Evolutionary conservation across 2,888 invertebrate species (phyloP).

Genomic region (Yponomeuta evonymella): DNA sequence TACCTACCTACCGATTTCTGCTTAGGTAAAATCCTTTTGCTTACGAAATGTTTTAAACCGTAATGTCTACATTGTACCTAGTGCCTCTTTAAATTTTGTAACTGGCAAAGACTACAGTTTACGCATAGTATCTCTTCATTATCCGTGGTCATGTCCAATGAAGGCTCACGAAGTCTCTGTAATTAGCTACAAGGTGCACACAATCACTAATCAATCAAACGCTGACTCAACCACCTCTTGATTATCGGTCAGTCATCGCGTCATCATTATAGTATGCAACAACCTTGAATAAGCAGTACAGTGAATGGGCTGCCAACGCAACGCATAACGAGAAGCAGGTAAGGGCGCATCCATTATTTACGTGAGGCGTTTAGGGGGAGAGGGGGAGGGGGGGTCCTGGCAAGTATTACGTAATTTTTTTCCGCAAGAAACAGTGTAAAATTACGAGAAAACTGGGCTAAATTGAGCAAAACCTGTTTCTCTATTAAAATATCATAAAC

Average conservation of each 20-base stretch:
- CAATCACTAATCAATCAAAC: slow-evolving; percentile 66
- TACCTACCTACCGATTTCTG: no score
- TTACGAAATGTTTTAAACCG: no score
- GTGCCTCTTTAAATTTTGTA: background rate
- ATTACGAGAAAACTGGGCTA: no score
- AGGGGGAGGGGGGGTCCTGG: no score
- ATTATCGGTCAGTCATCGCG: slow-evolving; percentile 32
- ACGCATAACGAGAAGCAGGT: background rate
- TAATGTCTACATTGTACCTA: no score
- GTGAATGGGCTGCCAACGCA: background rate
- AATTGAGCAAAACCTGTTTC: no score
- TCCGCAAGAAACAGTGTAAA: no score
- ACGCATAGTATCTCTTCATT: background rate
- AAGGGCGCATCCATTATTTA: no score
- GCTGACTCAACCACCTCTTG: slow-evolving; percentile 46
- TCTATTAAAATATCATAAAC: no score
- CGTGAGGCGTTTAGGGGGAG: no score
- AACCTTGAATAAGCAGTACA: background rate
- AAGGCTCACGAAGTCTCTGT: background rate
- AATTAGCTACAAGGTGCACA: slow-evolving; percentile 21
- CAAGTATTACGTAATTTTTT: no score
- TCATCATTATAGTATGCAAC: background rate
- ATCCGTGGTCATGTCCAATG: background rate
- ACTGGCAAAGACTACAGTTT: background rate
- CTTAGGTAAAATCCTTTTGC: no score